Evolutionary conservation across 2,888 invertebrate genomes (phyloP).

Genomic region (Oegoconia quadripuncta): DNA sequence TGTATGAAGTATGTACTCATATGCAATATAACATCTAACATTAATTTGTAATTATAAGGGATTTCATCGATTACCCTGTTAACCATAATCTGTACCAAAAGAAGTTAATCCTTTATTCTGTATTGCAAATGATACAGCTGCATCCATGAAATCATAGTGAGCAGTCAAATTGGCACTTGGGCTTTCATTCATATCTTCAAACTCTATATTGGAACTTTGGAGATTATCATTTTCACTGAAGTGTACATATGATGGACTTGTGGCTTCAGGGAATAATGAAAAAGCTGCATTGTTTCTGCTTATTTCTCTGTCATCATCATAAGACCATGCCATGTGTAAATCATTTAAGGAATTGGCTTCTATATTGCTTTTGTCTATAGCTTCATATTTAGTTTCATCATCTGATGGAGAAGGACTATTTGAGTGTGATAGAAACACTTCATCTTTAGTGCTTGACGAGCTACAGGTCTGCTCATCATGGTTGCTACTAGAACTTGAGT

Average conservation of each 20-base stretch:
- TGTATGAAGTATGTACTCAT: too few relatives aligned
- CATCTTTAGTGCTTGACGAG: constrained; percentile 20
- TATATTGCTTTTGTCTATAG: constrained; percentile 17
- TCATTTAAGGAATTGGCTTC: constrained; percentile 34
- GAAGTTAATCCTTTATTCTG: constrained; percentile 84
- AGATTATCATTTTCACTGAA: constrained; percentile 35
- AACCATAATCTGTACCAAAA: constrained; percentile 66
- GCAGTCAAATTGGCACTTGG: constrained; percentile 33
- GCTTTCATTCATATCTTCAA: constrained; percentile 32
- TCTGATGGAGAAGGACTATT: constrained; percentile 41
- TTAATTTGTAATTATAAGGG: neutral
- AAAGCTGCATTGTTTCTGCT: constrained; percentile 33
- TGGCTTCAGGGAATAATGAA: constrained; percentile 39
- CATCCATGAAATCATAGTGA: constrained; percentile 81
- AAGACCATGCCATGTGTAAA: constrained; percentile 41
- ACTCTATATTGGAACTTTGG: constrained; percentile 32
- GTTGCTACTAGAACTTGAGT: constrained; percentile 39
- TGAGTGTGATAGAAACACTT: constrained; percentile 32
- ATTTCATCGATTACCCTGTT: constrained; percentile 23
- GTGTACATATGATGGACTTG: constrained; percentile 40
- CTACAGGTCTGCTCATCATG: constrained; percentile 11
- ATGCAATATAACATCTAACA: neutral
- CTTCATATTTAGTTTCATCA: constrained; percentile 28
- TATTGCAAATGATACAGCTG: constrained; percentile 87
- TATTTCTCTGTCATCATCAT: constrained; percentile 34